A percentile compares a stretch with the other conserved stretches of the same genome.
phyloP scores from a whole-genome alignment of 2,113 vertebrate genomes.

The Laticauda laticaudata region DNA sequence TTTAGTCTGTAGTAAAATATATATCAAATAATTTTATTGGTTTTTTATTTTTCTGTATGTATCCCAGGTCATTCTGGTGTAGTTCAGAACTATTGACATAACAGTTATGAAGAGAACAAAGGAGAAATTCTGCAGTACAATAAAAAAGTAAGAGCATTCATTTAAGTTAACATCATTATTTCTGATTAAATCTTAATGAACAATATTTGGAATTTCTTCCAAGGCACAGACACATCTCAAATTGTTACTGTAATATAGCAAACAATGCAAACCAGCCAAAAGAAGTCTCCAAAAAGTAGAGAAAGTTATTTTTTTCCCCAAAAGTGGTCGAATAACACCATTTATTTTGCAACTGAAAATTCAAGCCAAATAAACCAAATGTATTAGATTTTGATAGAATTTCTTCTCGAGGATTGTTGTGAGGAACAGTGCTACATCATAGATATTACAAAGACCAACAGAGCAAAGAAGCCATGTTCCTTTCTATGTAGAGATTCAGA shows the following conservation, averaged over 20 bases:
- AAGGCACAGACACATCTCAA: neutral
- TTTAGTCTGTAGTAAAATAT: neutral
- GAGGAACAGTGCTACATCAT: neutral
- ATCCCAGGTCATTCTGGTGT: neutral
- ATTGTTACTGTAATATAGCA: neutral
- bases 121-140: neutral
- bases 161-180: neutral
- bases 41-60: neutral
- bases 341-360: neutral
- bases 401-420: neutral
- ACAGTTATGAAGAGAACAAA: neutral
- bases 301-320: neutral
- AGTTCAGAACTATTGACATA: neutral
- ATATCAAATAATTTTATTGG: neutral
- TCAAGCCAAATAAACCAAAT: neutral
- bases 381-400: neutral
- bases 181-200: neutral
- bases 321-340: neutral
- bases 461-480: constrained; percentile 33
- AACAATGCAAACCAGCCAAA: neutral
- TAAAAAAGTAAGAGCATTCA: neutral
- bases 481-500: constrained; percentile 40
- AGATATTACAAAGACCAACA: constrained; percentile 36
- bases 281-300: neutral
- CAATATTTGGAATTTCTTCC: neutral